Percentiles rank a stretch among this genome's conserved stretches.
Conservation (phyloP, 2,888 invertebrate genomes). For the Entomobrya proxima region DNA sequence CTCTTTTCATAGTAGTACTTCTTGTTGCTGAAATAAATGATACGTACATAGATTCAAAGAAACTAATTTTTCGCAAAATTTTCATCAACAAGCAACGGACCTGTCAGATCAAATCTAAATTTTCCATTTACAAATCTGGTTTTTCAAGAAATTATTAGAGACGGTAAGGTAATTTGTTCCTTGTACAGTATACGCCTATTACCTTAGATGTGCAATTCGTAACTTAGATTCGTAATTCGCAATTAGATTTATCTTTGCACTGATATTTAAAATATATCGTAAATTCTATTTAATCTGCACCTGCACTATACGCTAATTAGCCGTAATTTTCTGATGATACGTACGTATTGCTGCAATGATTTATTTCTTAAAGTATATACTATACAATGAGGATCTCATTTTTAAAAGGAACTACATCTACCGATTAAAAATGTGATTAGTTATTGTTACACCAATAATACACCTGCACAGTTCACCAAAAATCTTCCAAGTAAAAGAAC, state of each 20-base stretch:
- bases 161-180: background rate
- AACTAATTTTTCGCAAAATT: background rate
- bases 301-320: background rate
- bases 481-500: background rate
- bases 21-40: background rate
- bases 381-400: background rate
- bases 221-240: background rate
- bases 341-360: no score
- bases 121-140: background rate
- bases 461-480: background rate
- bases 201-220: background rate
- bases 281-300: background rate
- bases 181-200: background rate
- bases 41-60: background rate
- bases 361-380: background rate
- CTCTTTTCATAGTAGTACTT: slow-evolving; percentile 30
- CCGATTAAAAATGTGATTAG: background rate
- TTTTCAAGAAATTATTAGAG: background rate
- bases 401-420: background rate
- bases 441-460: background rate
- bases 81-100: background rate
- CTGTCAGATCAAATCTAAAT: background rate
- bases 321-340: no score
- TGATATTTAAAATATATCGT: background rate
- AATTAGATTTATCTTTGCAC: slow-evolving; percentile 1